Base-by-base conservation (phyloP, 2,113 vertebrate species). In the Gymnogyps californianus region DNA sequence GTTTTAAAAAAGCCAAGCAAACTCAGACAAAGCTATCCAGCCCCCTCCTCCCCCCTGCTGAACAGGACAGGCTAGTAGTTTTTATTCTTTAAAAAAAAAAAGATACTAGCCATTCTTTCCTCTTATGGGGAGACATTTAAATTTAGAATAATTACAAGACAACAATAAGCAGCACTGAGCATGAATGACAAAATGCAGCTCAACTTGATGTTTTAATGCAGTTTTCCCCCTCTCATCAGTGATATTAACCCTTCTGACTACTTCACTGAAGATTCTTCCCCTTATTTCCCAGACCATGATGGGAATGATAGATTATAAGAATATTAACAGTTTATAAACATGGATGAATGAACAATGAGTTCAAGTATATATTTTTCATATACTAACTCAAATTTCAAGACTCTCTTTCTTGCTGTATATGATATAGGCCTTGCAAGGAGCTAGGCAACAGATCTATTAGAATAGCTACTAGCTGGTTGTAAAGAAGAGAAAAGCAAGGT, bases 341-440 rank as follows among this genome's bases (percentile, higher is more conserved):
- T 29, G 55, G 64, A 55, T 84, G 81, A 93, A 78, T 57, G 54
- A 86, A 78, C 17, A 57, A 11, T 61, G 87, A 77, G 15, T 70
- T 65, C 65, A 72, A 92, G 69, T 55, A 82, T 89, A 32, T 81
- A 49, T 93, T 87, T 92, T 89, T 91, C 24, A 55, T 70, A 78
- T 61, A 38, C 62, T 54, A 67, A 83, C 76, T 95, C 75, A 21
- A 38, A 76, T 92, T 92, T 91, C 70, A 87, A 95, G 83, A 47
- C 72, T 89, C 1, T 80, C 67, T 95, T 96, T 94, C 80, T 97
- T 94, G 38, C 74, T 98, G 86, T 62, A 16, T 74, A 91, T 85
- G 66, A 86, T 83, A 95, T 10, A 97, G 97, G 96, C 97, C 97
- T 95, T 83, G 61, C 49, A 79, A 87, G 76, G 83, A 96, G 72